Evolutionary conservation across 1,140 invertebrate species (phyloP), one percentile per base, ranked within the genome.

Genomic region (Calephelis virginiensis): DNA sequence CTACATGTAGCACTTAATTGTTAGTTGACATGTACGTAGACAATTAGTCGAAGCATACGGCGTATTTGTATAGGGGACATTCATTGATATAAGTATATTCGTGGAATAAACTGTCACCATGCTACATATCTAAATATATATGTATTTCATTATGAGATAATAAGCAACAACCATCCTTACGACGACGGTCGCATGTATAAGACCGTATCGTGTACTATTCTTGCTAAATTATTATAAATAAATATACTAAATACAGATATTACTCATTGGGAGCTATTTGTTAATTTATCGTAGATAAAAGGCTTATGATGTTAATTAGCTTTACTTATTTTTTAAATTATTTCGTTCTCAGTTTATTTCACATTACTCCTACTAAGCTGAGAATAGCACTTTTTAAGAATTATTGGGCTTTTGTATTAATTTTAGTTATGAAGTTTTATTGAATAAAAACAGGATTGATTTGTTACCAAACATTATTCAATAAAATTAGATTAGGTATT

Each of bases 391-490:
- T 49, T 67, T 76, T 70, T 66, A 70, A 77, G 73, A 78, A 76
- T 86, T 81, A 83, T 90, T 85, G 83, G 77, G 81, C 76, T 76
- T 80, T 86, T 86, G 76, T 83, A 82, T 73, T 76, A 75, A 80
- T 82, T 86, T 85, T 88, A 85, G 83, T 85, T 85, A 79, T 76
- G 77, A 82, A 73, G 80, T 84, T 88, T 88, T 88, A 89, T 90
- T 87, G 80, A 87, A 85, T 87, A 87, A 81, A 77, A 88, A 86
- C 82, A 82, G 79, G 82, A 87, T 86, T 80, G 85, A 56, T 89
- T 91, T 91, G 89, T 91, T 91, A 90, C 86, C 86, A 90, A 82
- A 82, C 82, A 88, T 88, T 89, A 86, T 90, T 90, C 86, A 89
- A 86, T 89, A 83, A 91, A 89, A 76, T 75, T 89, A 86, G 85